A percentile compares a stretch with the other conserved stretches of the same genome.
Conservation (phyloP, 2,113 vertebrate species). For the Dolichotis patagonum region DNA sequence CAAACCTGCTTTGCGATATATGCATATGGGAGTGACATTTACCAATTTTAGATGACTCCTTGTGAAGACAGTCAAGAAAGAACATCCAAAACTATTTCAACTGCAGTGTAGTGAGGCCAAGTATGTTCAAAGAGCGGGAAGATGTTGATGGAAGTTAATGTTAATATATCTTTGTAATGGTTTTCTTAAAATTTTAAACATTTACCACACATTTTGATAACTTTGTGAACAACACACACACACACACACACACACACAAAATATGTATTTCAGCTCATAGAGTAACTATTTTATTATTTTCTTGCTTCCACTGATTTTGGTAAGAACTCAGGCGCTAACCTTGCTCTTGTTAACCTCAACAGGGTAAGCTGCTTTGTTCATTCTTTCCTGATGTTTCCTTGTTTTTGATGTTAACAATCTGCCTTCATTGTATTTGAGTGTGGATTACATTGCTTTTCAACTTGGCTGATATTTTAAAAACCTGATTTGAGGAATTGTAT, state of each 20-base stretch:
- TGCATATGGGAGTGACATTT: not conserved
- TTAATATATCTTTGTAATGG: not conserved
- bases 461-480: not conserved
- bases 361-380: not conserved
- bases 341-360: not conserved
- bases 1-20: not conserved
- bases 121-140: not conserved
- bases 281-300: not conserved
- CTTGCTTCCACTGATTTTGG: not conserved
- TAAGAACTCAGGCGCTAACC: not conserved
- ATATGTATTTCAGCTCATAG: not conserved
- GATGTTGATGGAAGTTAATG: not conserved
- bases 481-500: not conserved
- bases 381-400: not conserved
- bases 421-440: not conserved
- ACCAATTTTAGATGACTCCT: not conserved
- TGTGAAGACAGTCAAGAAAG: not conserved
- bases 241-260: not conserved
- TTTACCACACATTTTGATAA: not conserved
- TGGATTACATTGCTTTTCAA: not conserved
- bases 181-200: not conserved
- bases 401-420: not conserved
- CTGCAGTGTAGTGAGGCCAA: too few species aligned
- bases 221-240: too few species aligned
- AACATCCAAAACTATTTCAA: not conserved